phyloP scores from a whole-genome alignment of 1,140 invertebrate species.

The Tetramorium parvispinum region DNA sequence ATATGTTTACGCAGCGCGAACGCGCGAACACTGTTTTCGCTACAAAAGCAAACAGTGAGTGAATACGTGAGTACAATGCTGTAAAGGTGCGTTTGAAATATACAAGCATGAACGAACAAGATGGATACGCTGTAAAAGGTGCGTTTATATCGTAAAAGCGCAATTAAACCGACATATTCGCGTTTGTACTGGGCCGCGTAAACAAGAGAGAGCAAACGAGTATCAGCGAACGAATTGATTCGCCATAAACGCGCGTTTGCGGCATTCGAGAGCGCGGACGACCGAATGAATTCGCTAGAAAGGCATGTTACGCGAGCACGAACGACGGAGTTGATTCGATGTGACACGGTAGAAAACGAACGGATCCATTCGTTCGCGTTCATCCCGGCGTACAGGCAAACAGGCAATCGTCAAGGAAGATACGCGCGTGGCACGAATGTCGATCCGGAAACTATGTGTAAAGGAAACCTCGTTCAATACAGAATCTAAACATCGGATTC shows the following conservation, averaged over 20 bases:
- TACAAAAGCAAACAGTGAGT: neutral
- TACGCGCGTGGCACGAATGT: neutral
- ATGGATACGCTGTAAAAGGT: neutral
- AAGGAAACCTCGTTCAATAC: constrained; percentile 1
- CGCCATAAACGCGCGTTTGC: constrained; percentile 5
- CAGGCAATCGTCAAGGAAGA: constrained; percentile 6
- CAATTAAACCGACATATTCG: constrained; percentile 18
- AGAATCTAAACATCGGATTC: constrained; percentile 39
- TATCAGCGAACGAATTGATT: constrained; percentile 17
- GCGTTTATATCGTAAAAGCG: constrained; percentile 21
- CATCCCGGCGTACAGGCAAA: neutral
- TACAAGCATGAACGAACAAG: neutral
- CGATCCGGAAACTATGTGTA: constrained; percentile 6
- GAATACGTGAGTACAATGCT: neutral
- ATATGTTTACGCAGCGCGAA: neutral
- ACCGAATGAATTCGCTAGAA: constrained; percentile 17
- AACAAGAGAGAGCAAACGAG: constrained; percentile 18
- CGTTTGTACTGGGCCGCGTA: neutral
- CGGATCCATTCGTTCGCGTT: constrained; percentile 26
- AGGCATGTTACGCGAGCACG: constrained; percentile 20
- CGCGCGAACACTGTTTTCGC: neutral
- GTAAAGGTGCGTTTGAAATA: constrained; percentile 6
- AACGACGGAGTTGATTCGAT: constrained; percentile 14
- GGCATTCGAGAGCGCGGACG: neutral
- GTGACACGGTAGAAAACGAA: constrained; percentile 1